Base-by-base conservation (phyloP, 2,113 vertebrate genomes). In the Labrus mixtus region DNA sequence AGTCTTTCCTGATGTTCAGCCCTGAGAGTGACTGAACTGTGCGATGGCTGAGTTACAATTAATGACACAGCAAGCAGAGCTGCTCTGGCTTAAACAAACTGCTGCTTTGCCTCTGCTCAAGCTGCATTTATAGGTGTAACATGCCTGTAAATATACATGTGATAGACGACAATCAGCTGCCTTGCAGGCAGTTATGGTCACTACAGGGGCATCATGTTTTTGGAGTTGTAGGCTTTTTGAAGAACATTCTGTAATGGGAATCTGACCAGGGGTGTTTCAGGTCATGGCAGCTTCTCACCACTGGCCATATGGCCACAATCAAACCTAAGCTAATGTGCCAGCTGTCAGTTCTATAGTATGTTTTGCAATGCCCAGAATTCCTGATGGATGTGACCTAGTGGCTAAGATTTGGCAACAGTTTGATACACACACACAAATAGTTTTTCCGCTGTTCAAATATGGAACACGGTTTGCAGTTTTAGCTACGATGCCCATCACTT, bases 281-380 rank as follows among this genome's bases (percentile, higher is more conserved):
- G 87, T 92, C 92, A 86, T 74, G 71, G 82, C 76, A 73, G 76
- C 69, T 58, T 46, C 80, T 84, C 76, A 70, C 87, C 73, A 76
- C 82, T 76, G 85, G 75, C 89, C 91, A 92, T 93, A 93, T 91
- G 92, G 87, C 63, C 68, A 61, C 85, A 88, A 87, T 90, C 90
- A 91, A 88, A 85, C 83, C n/a, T 13, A 23, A 73, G 79, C 90
- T 87, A 90, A 87, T 89, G 90, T 85, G 83, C 88, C 90, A 89
- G 85, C 88, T 90, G 86, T 82, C 85, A 78, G 76, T 78, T 76
- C 69, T 65, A 80, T 82, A 79, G 85, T 85, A 78, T 43, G 60
- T 69, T 79, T 79, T 60, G 63, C 55, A 54, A 59, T 80, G 79
- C 58, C 82, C 43, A 63, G 63, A 66, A 73, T 83, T 85, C 67